Evolutionary conservation across 2,888 invertebrate species (phyloP), one percentile per base, ranked within the genome.

Genomic region (Caenorhabditis virilis): DNA sequence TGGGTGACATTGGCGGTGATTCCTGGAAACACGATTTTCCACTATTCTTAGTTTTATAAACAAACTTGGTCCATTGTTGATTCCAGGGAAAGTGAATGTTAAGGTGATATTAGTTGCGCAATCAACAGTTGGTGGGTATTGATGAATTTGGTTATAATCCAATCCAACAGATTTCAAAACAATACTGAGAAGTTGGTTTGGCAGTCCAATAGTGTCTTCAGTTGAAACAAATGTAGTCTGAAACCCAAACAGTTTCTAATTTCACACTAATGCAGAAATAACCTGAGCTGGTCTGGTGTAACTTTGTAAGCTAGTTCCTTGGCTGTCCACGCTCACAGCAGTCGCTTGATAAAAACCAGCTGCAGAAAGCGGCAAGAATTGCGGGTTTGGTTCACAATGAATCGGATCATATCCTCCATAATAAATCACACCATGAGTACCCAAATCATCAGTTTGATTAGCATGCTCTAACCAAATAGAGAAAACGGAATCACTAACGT

Each of bases 371-470:
- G 56, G 39, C 9, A 52, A 48, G 35, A 52, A 62, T 7, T 4
- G 13, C 20, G 56, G 42, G 23, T 56, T 56, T 48, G 62, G 56
- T n/a, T 25, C 52, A 20, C 62, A 62, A 47, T 62, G 62, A 4
- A 56, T 56, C 41, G 48, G 52, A 36, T 62, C 62, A 35, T 52
- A 33, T 56, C 62, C 62, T 56, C 62, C 62, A 39, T 62, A 62
- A 33, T 62, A 57, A 45, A 62, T 62, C 11, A 62, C 62, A 56
- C 62, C 62, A 16, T 62, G 62, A 9, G 62, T 62, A 56, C 62
- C 62, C 11, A 52, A 42, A 25, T 62, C 62, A 38, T 62, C 49
- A 23, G 62, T 62, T 35, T 62, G 62, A 16, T 56, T 56, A 47
- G 43, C 51, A 23, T 62, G 62, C 49, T 62, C 62, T 13, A 62